Base-by-base conservation (phyloP, 2,888 invertebrate genomes). In the Alloplasta piceator region DNA sequence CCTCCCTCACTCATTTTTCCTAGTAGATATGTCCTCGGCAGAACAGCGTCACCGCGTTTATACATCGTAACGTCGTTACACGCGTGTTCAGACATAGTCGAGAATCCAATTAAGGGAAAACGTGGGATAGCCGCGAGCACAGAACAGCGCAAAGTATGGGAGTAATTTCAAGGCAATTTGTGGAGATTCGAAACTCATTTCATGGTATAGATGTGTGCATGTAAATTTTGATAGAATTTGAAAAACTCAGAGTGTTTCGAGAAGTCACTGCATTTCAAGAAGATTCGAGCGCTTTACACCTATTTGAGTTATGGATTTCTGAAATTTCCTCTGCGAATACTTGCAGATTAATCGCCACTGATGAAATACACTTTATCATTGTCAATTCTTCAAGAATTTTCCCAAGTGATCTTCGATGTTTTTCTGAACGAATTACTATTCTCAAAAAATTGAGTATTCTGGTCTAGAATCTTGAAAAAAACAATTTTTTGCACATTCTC, bases 141-240 rank as follows among this genome's bases (percentile, higher is more conserved):
- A 60, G 60, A 78, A 78, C 79, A 80, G 38, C 46, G 61, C 60
- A 76, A 84, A 83, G 78, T 81, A 84, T 82, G 82, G 81, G 43
- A 38, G 78, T 77, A 61, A 82, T 84, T 75, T 82, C 74, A 80
- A 50, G 72, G 66, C 64, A 56, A 79, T 83, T 83, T 75, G 77
- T 81, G 73, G 63, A 77, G 70, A 63, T 48, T 46, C 46, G 52
- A 26, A 26, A 64, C 63, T 67, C 60, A 14, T 70, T 64, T 64
- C 16, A 14, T 5, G 12, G 52, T 52, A 12, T 70, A 46, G 58
- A 43, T 16, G 56, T 46, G 36, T 50, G n/a, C 41, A 36, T 48
- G 64, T 71, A 43, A 56, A 38, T 73, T 16, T 39, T 5, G 6
- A 52, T 43, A 12, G 52, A 78, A 81, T 81, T 81, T 61, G 60